Percentiles rank a stretch among this genome's conserved stretches.
Evolutionary conservation across 1,140 invertebrate species (phyloP).

Genomic region (Littorina saxatilis): DNA sequence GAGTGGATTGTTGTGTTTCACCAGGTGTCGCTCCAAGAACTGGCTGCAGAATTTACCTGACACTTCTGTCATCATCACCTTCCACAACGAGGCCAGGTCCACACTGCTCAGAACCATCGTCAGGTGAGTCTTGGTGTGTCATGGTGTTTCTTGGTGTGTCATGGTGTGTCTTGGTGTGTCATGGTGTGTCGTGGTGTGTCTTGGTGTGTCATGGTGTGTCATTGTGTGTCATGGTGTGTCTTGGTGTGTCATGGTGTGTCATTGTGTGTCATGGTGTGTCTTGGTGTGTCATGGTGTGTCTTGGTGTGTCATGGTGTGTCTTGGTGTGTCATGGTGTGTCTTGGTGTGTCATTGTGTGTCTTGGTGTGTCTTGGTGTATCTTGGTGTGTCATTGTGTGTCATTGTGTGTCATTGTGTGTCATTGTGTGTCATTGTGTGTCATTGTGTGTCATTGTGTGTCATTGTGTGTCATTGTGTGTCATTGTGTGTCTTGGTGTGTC

Average conservation of each 20-base stretch:
- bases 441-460: neutral
- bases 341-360: neutral
- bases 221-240: neutral
- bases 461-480: neutral
- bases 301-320: too few relatives aligned
- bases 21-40: constrained; percentile 51
- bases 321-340: constrained; percentile 53
- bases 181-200: neutral
- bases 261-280: neutral
- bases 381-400: neutral
- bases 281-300: too few relatives aligned
- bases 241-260: neutral
- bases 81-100: constrained; percentile 96
- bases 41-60: constrained; percentile 78
- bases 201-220: neutral
- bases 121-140: constrained; percentile 59
- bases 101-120: constrained; percentile 90
- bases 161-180: neutral
- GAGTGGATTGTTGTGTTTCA: too few relatives aligned
- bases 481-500: neutral
- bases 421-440: neutral
- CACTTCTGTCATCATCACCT: constrained; percentile 92
- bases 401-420: too few relatives aligned
- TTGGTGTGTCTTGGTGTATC: neutral
- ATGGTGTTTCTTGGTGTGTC: neutral